These are phyloP conservation scores for Takifugu rubripes DNA, from an alignment of 2,797 vertebrate genomes.

Conservation along the genomic window DNA sequence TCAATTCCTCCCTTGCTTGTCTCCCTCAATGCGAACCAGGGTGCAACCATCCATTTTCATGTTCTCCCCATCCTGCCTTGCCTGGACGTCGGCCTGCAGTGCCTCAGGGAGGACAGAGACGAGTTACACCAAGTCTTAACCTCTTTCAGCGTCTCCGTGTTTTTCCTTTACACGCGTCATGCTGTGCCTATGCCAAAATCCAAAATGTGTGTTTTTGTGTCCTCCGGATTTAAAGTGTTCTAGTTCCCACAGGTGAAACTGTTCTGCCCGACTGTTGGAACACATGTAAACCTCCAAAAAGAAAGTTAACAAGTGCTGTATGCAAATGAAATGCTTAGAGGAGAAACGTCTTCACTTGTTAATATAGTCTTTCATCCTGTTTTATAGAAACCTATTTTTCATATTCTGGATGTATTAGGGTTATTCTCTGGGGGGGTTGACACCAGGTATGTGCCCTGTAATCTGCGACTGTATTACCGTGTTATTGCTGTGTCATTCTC, in stretches of 20 bases:
- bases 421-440: neutral
- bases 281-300: too few species aligned
- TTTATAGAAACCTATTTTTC: neutral
- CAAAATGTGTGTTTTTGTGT: slow-evolving; percentile 9
- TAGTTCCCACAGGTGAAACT: neutral
- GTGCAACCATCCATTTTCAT: slow-evolving; percentile 49
- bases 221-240: slow-evolving; percentile 1
- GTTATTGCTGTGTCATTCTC: neutral
- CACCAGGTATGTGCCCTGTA: neutral
- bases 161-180: slow-evolving; percentile 22
- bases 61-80: slow-evolving; percentile 20
- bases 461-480: neutral
- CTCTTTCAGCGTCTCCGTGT: slow-evolving; percentile 34
- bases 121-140: slow-evolving; percentile 31
- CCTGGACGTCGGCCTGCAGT: neutral
- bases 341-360: neutral
- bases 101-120: slow-evolving; percentile 45
- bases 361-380: neutral
- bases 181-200: slow-evolving; percentile 19
- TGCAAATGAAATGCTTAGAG: neutral
- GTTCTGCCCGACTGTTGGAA: too few species aligned
- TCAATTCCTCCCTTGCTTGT: slow-evolving; percentile 22
- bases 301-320: neutral
- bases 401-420: neutral
- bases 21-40: slow-evolving; percentile 28